phyloP scores from a whole-genome alignment of 1,140 invertebrate species.

The Saxidomus purpurata region DNA sequence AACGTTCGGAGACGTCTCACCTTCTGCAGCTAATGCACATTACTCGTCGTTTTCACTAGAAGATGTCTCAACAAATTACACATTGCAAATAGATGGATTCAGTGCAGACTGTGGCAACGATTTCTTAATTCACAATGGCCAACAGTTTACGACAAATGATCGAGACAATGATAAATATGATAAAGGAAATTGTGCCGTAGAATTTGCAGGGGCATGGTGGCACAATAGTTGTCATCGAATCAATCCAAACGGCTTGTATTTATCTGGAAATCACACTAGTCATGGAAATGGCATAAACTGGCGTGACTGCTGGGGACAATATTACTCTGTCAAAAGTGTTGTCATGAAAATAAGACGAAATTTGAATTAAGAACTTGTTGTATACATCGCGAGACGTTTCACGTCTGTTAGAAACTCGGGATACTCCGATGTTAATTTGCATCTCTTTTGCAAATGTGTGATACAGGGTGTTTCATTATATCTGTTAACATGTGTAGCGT shows the following conservation, averaged over 20 bases:
- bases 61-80: background rate
- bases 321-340: background rate
- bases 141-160: conserved; percentile 19
- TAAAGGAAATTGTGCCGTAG: background rate
- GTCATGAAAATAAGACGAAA: conserved; percentile 33
- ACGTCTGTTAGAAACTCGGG: too few species aligned
- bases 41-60: background rate
- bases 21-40: background rate
- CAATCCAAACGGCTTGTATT: conserved; percentile 9
- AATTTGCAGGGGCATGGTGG: conserved; percentile 12
- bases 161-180: background rate
- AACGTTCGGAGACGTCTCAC: background rate
- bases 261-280: background rate
- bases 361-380: too few species aligned
- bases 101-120: background rate
- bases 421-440: too few species aligned
- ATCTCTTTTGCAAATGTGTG: too few species aligned
- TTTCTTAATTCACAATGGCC: background rate
- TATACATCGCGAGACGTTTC: too few species aligned
- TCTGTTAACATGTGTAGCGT: too few species aligned
- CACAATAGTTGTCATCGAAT: background rate
- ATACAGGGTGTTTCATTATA: too few species aligned
- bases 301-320: background rate
- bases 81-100: background rate
- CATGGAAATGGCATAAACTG: conserved; percentile 24